Conservation (phyloP, 2,113 vertebrate species). For the Donacobius atricapilla region DNA sequence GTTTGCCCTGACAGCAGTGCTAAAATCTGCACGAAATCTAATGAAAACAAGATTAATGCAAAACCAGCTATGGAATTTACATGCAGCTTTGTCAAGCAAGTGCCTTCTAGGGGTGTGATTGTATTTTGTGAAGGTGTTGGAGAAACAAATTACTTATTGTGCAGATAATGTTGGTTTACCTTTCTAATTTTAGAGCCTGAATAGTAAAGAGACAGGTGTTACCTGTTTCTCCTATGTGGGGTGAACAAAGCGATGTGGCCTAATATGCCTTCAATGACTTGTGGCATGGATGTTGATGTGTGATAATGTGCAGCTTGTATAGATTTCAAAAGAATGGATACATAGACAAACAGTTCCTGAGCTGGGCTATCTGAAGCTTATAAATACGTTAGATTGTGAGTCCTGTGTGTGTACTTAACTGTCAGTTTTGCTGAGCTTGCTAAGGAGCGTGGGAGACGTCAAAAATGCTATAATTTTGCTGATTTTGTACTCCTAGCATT, state of each 20-base stretch:
- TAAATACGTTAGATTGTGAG: too few relatives aligned
- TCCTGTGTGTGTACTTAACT: background rate
- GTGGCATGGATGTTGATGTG: background rate
- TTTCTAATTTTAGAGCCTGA: background rate
- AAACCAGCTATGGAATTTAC: accelerated
- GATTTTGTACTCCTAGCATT: background rate
- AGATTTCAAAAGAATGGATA: background rate
- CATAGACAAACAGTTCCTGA: background rate
- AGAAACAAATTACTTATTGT: background rate
- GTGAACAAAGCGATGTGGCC: background rate
- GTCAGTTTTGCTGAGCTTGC: background rate
- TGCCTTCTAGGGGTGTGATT: background rate
- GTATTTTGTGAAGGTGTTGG: background rate
- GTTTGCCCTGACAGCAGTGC: background rate
- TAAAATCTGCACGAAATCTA: background rate
- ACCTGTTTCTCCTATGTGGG: background rate
- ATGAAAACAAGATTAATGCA: background rate
- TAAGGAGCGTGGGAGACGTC: background rate
- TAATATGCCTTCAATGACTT: background rate
- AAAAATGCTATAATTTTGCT: background rate
- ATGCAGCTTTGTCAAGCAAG: background rate
- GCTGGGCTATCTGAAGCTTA: background rate
- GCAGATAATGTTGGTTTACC: background rate
- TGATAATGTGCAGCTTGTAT: background rate
- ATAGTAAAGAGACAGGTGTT: background rate